These are phyloP conservation scores for Drosophila pruinosa DNA, from an alignment of 1,140 invertebrate genomes.

Conservation along the genomic window DNA sequence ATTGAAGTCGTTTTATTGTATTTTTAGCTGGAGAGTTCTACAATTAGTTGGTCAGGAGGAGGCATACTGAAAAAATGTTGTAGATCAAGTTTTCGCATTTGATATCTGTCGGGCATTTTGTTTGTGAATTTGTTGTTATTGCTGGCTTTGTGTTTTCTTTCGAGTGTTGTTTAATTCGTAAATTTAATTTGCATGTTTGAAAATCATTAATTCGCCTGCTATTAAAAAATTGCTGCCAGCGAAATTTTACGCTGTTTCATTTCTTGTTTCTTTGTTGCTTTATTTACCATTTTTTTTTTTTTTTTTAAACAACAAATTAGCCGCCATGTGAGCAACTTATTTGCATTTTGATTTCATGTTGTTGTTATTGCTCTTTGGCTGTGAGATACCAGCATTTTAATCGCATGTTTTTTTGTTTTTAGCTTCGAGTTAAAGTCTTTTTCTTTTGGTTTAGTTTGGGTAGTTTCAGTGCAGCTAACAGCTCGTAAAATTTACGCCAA, in stretches of 20 bases:
- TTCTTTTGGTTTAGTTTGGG: slow-evolving; percentile 27
- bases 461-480: slow-evolving; percentile 51
- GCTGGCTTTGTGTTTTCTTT: slow-evolving; percentile 28
- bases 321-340: slow-evolving; percentile 45
- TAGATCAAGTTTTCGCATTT: slow-evolving; percentile 55
- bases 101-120: slow-evolving; percentile 28
- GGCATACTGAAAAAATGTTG: slow-evolving; percentile 41
- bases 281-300: slow-evolving; percentile 14
- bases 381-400: slow-evolving; percentile 26
- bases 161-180: slow-evolving; percentile 19
- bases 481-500: slow-evolving; percentile 52
- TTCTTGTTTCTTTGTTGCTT: slow-evolving; percentile 26
- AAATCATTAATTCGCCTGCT: slow-evolving; percentile 57
- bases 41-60: slow-evolving; percentile 53
- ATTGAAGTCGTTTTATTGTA: background rate
- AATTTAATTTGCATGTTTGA: slow-evolving; percentile 64
- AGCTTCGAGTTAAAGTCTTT: background rate
- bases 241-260: slow-evolving; percentile 47
- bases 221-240: slow-evolving; percentile 47
- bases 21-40: slow-evolving; percentile 38
- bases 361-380: slow-evolving; percentile 7
- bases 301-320: slow-evolving; percentile 43
- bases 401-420: slow-evolving; percentile 31
- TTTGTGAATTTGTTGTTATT: slow-evolving; percentile 25
- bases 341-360: slow-evolving; percentile 44